Evolutionary conservation across 35 echinoderm and acorn worm species (phyloP), one percentile per base, ranked within the genome.

Genomic region (Heliocidaris tuberculata): DNA sequence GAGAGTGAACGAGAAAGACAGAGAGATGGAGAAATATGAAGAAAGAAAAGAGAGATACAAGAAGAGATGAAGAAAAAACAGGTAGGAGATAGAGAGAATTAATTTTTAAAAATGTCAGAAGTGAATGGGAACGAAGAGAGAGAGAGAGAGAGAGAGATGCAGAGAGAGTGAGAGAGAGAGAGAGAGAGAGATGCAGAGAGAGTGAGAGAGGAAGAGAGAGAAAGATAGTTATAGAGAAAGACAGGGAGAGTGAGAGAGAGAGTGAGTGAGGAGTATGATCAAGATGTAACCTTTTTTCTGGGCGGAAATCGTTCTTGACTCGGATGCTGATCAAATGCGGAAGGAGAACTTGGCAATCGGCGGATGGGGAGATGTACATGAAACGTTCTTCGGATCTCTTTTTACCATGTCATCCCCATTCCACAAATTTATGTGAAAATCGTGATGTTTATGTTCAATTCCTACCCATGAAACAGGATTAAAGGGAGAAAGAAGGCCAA

Each of bases 361-460:
- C 65, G 65, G 65, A 78, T 78, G 65, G 21, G 65, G 65, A 78
- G 21, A 78, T n/a, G 27, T 7, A 6, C 19, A 27, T 78, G 65
- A 78, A n/a, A 78, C 19, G 65, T 78, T n/a, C 0, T 27, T 17
- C 0, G 27, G 65, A 78, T 2, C 65, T 78, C 65, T 8, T 78
- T n/a, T 78, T 78, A 78, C 65, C 21, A 24, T 78, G 65, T 78
- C 65, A 78, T 78, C 65, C 65, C n/a, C 65, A 78, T 78, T 78
- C 65, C 65, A 27, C 65, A 78, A 78, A n/a, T 78, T 78, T 78
- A n/a, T n/a, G 65, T 78, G 65, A 78, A 78, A 78, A 78, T 78
- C 65, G 65, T 78, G 65, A 78, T 78, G 65, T 78, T 78, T 78
- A 78, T n/a, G 65, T 78, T 78, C 65, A 78, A 19, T 78, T 27